These are phyloP conservation scores for Drosophila paranaensis DNA, from an alignment of 2,888 invertebrate species.

Conservation along the genomic window DNA sequence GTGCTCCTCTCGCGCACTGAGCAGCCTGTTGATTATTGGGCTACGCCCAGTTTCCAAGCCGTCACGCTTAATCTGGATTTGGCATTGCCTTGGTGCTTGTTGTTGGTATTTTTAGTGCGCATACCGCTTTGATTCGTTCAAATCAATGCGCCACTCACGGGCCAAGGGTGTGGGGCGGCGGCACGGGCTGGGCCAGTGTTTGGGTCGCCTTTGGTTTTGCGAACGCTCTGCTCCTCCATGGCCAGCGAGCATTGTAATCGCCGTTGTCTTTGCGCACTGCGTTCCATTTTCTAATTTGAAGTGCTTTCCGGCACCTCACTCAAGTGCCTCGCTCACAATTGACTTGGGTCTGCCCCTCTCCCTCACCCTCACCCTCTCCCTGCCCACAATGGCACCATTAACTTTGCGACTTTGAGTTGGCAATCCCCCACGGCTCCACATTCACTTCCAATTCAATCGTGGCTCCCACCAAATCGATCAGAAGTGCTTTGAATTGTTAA, in stretches of 20 bases:
- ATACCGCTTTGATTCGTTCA: slow-evolving; percentile 82
- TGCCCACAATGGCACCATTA: slow-evolving; percentile 7
- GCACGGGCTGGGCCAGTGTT: slow-evolving; percentile 42
- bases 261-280: slow-evolving; percentile 58
- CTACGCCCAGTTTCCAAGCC: slow-evolving; percentile 73
- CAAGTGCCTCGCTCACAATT: slow-evolving; percentile 53
- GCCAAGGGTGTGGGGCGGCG: slow-evolving; percentile 43
- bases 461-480: slow-evolving; percentile 38
- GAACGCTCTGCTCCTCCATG: slow-evolving; percentile 36
- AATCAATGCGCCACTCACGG: slow-evolving; percentile 74
- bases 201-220: slow-evolving; percentile 70
- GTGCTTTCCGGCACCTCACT: slow-evolving; percentile 63
- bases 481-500: slow-evolving; percentile 21
- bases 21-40: slow-evolving; percentile 66
- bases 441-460: slow-evolving; percentile 28
- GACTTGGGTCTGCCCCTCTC: slow-evolving; percentile 13
- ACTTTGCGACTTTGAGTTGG: slow-evolving; percentile 55
- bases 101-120: slow-evolving; percentile 82
- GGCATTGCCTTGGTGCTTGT: slow-evolving; percentile 65
- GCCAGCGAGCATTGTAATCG: slow-evolving; percentile 55
- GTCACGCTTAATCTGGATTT: slow-evolving; percentile 75
- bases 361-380: neutral
- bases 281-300: slow-evolving; percentile 74
- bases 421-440: slow-evolving; percentile 34
- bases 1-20: neutral